Evolutionary conservation across 1,140 invertebrate species (phyloP).

Genomic region (fruit fly (Drosophila melanogaster)): Release_6_plus_ISO1_MT NC_004354.4:10236501-10237000

Average conservation of each 20-base stretch:
- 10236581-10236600: constrained; percentile 17
- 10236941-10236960: constrained; percentile 6
- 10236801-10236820: constrained; percentile 5
- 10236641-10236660: constrained; percentile 10
- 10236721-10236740: constrained; percentile 13
- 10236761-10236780: constrained; percentile 67
- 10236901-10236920: constrained; percentile 39
- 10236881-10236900: constrained; percentile 48
- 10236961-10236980: constrained; percentile 1
- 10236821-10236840: constrained; percentile 1
- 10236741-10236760: constrained; percentile 48
- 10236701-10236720: constrained; percentile 21
- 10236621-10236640: constrained; percentile 40
- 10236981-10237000: background rate
- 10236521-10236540: constrained; percentile 81
- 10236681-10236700: constrained; percentile 70
- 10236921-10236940: constrained; percentile 32
- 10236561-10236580: constrained; percentile 24
- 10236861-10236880: constrained; percentile 57
- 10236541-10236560: constrained; percentile 76
- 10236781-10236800: constrained; percentile 43
- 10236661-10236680: constrained; percentile 37
- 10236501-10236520: constrained; percentile 60
- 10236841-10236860: constrained; percentile 52
- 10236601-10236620: constrained; percentile 15